Evolutionary conservation across 2,113 vertebrate species (phyloP), one percentile per base, ranked within the genome.

Genomic region (Varanus salvator): DNA sequence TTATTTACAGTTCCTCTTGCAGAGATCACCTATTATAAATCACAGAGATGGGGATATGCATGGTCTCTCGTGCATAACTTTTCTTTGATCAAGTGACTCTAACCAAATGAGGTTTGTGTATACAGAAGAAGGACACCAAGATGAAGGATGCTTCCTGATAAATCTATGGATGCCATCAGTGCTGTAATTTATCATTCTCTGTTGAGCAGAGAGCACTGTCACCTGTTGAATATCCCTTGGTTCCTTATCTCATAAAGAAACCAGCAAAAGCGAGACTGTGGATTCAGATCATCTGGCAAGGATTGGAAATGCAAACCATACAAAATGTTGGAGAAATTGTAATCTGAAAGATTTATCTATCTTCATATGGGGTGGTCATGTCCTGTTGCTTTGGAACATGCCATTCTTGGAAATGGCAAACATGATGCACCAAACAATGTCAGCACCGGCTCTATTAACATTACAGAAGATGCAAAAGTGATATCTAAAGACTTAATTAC

Each of bases 11-110:
- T 34, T 84, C 92, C 91, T 87, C 86, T 90, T 57, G 78, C 81
- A 19, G 89, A 91, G 84, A 92, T 92, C 93, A 93, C 94, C 60
- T 95, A 92, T 94, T 91, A 92, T 94, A 92, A 94, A 94, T 93
- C 92, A 95, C 90, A 91, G 44, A 52, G 80, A 87, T 69, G 77
- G 87, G 87, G 95, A 76, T 69, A 87, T 85, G 77, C 78, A 84
- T 74, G 84, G 86, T 90, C 84, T 92, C 87, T 93, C 86, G 89
- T 84, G 91, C 87, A 93, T 92, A 92, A 91, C 92, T 92, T 94
- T 88, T 88, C 84, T 80, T 85, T 92, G 93, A 93, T 94, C 94
- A 93, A 85, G 88, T 86, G 91, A 91, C 68, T 91, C 85, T 81
- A 87, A 80, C 72, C 81, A 90, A 91, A 87, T 86, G 85, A 93